Conservation (phyloP, 2,113 vertebrate genomes). For the Helogale parvula region DNA sequence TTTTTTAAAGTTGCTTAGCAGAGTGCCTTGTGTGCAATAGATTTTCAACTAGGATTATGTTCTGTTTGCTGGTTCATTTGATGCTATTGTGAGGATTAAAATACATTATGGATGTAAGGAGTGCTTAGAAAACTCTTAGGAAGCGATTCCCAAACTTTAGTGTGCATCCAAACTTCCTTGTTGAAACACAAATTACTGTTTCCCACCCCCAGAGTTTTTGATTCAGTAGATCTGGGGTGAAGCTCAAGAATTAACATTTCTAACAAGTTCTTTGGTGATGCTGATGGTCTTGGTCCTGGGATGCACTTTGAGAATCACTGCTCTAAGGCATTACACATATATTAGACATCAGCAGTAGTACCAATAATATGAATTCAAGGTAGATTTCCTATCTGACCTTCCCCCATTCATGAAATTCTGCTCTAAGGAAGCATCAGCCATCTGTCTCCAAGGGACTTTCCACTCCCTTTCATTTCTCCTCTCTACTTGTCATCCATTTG, state of each 20-base stretch:
- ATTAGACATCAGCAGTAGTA: background rate
- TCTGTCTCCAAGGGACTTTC: background rate
- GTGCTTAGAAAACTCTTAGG: background rate
- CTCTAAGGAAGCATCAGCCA: background rate
- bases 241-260: conserved; percentile 21
- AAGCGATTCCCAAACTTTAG: background rate
- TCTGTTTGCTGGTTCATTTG: background rate
- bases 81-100: background rate
- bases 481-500: background rate
- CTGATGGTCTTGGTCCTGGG: background rate
- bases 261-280: background rate
- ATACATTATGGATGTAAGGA: background rate
- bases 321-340: background rate
- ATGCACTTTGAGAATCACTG: background rate
- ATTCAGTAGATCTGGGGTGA: background rate
- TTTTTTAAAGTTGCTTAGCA: background rate
- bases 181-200: background rate
- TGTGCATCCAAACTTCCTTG: background rate
- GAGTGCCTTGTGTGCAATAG: background rate
- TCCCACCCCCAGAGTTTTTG: background rate
- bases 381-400: background rate
- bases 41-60: background rate
- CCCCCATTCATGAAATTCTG: background rate
- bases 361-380: background rate
- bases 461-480: background rate